Base-by-base conservation (phyloP, 1,140 invertebrate genomes). In the Pollicipes pollicipes region DNA sequence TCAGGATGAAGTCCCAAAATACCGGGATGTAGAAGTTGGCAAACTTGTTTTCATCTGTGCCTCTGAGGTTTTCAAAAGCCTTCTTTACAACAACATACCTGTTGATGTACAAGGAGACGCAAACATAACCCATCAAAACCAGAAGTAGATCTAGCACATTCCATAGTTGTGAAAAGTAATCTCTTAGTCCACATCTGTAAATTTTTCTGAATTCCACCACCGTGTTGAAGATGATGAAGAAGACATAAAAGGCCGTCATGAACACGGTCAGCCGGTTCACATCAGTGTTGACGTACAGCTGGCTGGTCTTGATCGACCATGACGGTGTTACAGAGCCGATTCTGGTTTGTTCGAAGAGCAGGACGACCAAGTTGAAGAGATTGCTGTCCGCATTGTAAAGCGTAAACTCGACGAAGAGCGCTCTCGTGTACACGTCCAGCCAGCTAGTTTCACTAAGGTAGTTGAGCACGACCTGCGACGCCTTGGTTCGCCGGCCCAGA, bases 1-100 rank as follows among this genome's bases (percentile, higher is more conserved):
- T 66, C 28, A 66, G 64, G 28, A 66, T 66, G 28, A 28, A 66
- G n/a, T 66, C 64, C 64, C 64, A 66, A 58, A 17, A 58, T 21
- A 58, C 45, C 2, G 45, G 45, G 24, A 21, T 21, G 28, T 66
- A 66, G 17, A 66, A 66, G 28, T 66, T 66, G 27, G 64, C 64
- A 24, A 66, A 66, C 64, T 66, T 66, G 64, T 66, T 66, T 8
- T 66, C 27, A 28, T 66, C 64, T 1, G 64, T 66, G 64, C 28
- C 26, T n/a, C 64, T 66, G 27, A 66, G 28, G 4, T 28, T 27
- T 27, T 8, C 10, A 10, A 66, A 28, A 10, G 64, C 28, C n/a
- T 27, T 21, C 27, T 66, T 3, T n/a, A 66, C 10, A 10, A 66
- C 28, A 21, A 27, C 28, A n/a, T 28, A 24, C 28, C 64, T 27